Conservation (phyloP, 2,888 invertebrate genomes). For the Ptychoptera albimana region DNA sequence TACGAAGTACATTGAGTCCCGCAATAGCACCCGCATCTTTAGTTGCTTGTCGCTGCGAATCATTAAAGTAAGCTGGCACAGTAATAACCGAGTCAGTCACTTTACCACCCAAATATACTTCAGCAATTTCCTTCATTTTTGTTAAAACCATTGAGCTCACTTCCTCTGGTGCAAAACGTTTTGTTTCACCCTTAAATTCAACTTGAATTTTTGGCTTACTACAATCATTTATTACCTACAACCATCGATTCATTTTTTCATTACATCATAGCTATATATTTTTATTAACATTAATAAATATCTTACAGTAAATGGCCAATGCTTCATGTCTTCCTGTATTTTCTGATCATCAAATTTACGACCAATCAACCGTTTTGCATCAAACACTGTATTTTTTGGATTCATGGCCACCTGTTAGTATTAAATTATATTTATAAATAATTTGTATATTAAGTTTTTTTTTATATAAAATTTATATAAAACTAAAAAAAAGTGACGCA, state of each 20-base stretch:
- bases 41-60: constrained; percentile 68
- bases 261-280: no score
- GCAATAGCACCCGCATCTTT: constrained; percentile 81
- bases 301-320: constrained; percentile 65
- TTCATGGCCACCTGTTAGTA: constrained; percentile 52
- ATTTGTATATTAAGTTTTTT: no score
- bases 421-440: no score
- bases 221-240: constrained; percentile 36
- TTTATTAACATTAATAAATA: no score
- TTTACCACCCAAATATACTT: constrained; percentile 54
- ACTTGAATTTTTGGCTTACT: constrained; percentile 61
- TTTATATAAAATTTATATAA: no score
- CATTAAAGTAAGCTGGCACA: constrained; percentile 72
- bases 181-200: constrained; percentile 56
- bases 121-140: constrained; percentile 72
- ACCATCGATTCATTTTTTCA: no score
- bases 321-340: constrained; percentile 66
- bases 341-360: constrained; percentile 60
- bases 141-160: constrained; percentile 70
- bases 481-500: no score
- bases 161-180: constrained; percentile 68
- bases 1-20: constrained; percentile 73
- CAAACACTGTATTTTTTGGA: constrained; percentile 65
- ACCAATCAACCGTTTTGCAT: constrained; percentile 73
- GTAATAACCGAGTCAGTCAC: constrained; percentile 67